phyloP scores from a whole-genome alignment of 2,888 invertebrate species.

The Drosophila borborema region DNA sequence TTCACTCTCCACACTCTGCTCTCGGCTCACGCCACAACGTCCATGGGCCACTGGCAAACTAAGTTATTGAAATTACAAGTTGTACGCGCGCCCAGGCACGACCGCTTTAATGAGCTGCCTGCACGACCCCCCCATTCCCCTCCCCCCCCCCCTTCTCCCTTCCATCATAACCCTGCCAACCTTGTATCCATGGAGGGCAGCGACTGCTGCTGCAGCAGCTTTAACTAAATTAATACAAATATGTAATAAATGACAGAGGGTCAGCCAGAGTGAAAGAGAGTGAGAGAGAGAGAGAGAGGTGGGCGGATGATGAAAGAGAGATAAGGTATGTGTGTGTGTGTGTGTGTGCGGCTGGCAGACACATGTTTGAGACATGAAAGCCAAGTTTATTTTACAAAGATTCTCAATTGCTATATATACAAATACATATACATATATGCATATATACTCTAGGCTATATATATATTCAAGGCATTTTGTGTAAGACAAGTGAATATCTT shows the following conservation, averaged over 20 bases:
- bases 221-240: slow-evolving; percentile 68
- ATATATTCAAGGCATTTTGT: neutral
- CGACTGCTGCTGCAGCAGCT: slow-evolving; percentile 19
- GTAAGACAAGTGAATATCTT: neutral
- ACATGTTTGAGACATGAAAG: slow-evolving; percentile 54
- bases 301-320: neutral
- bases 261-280: neutral
- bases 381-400: slow-evolving; percentile 57
- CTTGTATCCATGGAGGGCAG: slow-evolving; percentile 29
- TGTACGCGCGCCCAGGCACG: slow-evolving; percentile 18
- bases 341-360: slow-evolving; percentile 31
- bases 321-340: slow-evolving; percentile 4
- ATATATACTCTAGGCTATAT: neutral
- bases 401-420: slow-evolving; percentile 7
- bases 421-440: neutral
- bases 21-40: neutral
- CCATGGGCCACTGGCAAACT: slow-evolving; percentile 45
- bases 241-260: slow-evolving; percentile 41
- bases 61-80: slow-evolving; percentile 71
- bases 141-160: too few species aligned
- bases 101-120: slow-evolving; percentile 54
- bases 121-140: neutral
- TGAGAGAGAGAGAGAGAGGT: neutral
- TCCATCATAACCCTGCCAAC: neutral
- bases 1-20: too few species aligned